Evolutionary conservation across 2,888 invertebrate genomes (phyloP).

Genomic region (Ametastegia equiseti): DNA sequence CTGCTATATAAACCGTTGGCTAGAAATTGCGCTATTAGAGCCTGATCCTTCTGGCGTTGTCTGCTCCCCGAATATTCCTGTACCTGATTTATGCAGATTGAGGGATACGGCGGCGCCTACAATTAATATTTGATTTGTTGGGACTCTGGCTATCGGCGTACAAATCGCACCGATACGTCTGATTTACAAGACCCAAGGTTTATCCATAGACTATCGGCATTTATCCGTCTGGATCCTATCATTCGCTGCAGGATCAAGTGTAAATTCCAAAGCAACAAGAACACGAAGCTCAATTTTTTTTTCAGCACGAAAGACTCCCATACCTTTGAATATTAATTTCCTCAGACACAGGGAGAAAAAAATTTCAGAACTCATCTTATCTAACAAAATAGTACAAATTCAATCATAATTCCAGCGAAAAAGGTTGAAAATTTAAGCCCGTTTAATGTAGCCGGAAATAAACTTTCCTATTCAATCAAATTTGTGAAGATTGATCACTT

Average conservation of each 20-base stretch:
- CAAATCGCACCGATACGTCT: not conserved
- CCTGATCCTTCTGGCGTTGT: constrained; percentile 48
- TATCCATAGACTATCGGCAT: not conserved
- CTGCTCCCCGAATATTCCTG: constrained; percentile 16
- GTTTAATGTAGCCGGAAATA: not conserved
- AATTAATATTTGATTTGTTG: constrained; percentile 69
- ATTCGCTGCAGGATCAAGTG: not conserved
- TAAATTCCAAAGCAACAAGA: not conserved
- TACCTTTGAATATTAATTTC: no score
- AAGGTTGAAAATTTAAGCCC: not conserved
- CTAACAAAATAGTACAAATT: no score
- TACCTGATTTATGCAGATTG: constrained; percentile 67
- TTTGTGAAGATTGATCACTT: not conserved
- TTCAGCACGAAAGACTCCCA: not conserved
- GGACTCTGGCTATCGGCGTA: not conserved
- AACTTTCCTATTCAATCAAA: not conserved
- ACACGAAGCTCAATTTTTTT: no score
- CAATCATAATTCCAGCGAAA: not conserved
- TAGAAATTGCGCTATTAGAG: constrained; percentile 45
- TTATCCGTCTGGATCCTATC: not conserved
- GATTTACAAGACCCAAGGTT: not conserved
- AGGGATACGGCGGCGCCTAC: constrained; percentile 59
- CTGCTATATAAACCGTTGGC: constrained; percentile 35
- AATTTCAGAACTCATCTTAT: no score
- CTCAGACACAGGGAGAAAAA: no score